phyloP scores from a whole-genome alignment of 2,888 invertebrate genomes.

The Creontiades dilutus region DNA sequence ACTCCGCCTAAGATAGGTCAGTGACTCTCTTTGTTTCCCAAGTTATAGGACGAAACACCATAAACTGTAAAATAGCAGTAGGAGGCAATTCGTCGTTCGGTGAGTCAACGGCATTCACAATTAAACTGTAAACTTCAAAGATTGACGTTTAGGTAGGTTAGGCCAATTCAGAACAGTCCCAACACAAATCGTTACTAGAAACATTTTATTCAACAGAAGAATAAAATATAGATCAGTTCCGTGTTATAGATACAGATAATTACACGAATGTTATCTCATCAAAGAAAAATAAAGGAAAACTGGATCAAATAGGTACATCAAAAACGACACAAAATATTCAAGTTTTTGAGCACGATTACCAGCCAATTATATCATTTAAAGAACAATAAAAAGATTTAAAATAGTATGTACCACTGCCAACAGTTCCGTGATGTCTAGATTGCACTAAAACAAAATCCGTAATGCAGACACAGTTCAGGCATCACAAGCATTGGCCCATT shows the following conservation, averaged over 20 bases:
- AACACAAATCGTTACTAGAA: constrained; percentile 28
- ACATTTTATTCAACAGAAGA: constrained; percentile 46
- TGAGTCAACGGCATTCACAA: too few relatives aligned
- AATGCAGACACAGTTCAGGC: constrained; percentile 32
- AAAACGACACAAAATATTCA: constrained; percentile 30
- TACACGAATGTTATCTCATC: neutral
- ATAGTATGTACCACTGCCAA: constrained; percentile 22
- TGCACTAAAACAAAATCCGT: constrained; percentile 32
- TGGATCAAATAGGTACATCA: neutral
- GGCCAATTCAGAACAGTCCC: neutral
- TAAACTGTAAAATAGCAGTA: too few relatives aligned
- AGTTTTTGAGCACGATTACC: constrained; percentile 38
- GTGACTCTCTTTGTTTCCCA: too few relatives aligned
- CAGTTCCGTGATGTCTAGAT: constrained; percentile 32
- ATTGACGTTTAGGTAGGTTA: too few relatives aligned
- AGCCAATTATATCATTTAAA: constrained; percentile 18
- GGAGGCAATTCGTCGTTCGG: too few relatives aligned
- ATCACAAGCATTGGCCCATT: constrained; percentile 19
- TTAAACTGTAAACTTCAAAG: too few relatives aligned
- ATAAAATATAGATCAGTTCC: constrained; percentile 52
- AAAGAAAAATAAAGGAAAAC: constrained; percentile 2
- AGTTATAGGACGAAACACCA: too few relatives aligned
- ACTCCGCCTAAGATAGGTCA: too few relatives aligned
- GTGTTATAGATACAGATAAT: constrained; percentile 11
- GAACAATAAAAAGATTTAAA: neutral